Conservation (phyloP, 2,113 vertebrate genomes). For the Pelusios castaneus region DNA sequence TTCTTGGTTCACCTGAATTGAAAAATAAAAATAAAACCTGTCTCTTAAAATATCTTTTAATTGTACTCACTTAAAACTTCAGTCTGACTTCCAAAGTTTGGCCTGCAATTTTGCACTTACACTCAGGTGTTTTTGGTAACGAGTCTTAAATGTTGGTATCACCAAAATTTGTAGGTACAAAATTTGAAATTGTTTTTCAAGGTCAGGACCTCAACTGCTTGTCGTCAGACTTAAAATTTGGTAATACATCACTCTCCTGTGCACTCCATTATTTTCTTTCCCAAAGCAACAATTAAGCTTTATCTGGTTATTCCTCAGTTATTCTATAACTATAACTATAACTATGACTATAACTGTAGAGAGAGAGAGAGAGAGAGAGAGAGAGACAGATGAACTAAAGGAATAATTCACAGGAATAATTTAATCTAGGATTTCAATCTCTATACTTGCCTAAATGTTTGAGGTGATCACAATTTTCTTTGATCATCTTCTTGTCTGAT, state of each 20-base stretch:
- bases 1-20: background rate
- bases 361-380: background rate
- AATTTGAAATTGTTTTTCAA: background rate
- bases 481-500: background rate
- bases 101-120: background rate
- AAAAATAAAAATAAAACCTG: background rate
- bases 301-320: background rate
- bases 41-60: background rate
- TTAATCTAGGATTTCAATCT: background rate
- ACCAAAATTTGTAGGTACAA: background rate
- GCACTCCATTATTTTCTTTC: background rate
- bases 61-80: background rate
- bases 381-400: background rate
- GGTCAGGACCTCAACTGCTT: accelerated
- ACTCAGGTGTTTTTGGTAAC: background rate
- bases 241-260: background rate
- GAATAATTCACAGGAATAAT: background rate
- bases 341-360: too few relatives aligned
- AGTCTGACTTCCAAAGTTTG: background rate
- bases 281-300: background rate
- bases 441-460: background rate
- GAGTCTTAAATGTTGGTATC: background rate
- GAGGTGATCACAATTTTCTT: background rate
- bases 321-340: background rate
- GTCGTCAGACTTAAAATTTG: background rate